phyloP scores from a whole-genome alignment of 2,113 vertebrate genomes.

The Hippolais icterina region DNA sequence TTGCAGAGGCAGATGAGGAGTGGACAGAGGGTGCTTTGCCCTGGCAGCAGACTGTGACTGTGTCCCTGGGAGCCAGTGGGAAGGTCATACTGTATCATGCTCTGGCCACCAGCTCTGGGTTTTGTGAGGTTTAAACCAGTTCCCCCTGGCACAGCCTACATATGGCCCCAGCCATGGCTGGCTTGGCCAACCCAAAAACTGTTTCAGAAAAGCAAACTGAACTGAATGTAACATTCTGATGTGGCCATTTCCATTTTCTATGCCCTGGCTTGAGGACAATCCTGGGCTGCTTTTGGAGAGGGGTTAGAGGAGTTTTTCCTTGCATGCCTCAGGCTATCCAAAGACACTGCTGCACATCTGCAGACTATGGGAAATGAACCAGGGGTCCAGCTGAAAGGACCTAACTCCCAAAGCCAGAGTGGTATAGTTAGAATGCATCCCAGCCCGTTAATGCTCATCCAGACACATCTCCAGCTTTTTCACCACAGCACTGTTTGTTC shows the following conservation, averaged over 20 bases:
- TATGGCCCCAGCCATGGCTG: accelerated
- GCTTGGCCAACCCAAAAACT: not conserved
- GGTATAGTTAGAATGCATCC: not conserved
- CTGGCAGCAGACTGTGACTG: not conserved
- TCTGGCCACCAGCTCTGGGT: not conserved
- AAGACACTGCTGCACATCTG: not conserved
- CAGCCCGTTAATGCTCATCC: not conserved
- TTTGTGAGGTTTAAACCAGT: not conserved
- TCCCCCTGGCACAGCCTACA: accelerated
- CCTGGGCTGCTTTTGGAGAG: not conserved
- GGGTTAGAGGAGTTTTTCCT: not conserved
- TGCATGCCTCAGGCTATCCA: not conserved
- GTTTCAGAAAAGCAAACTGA: not conserved
- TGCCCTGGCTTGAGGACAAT: not conserved
- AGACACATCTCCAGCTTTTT: not conserved
- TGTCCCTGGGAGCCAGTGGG: not conserved
- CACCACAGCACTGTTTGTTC: not conserved
- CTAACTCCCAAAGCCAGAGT: not conserved
- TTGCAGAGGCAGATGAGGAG: not conserved
- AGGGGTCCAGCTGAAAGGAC: not conserved
- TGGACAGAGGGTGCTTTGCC: not conserved
- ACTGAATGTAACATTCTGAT: not conserved
- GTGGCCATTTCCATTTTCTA: not conserved
- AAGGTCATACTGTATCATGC: not conserved
- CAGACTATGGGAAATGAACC: not conserved